phyloP scores from a whole-genome alignment of 2,113 vertebrate genomes.

The Chloropsis hardwickii region DNA sequence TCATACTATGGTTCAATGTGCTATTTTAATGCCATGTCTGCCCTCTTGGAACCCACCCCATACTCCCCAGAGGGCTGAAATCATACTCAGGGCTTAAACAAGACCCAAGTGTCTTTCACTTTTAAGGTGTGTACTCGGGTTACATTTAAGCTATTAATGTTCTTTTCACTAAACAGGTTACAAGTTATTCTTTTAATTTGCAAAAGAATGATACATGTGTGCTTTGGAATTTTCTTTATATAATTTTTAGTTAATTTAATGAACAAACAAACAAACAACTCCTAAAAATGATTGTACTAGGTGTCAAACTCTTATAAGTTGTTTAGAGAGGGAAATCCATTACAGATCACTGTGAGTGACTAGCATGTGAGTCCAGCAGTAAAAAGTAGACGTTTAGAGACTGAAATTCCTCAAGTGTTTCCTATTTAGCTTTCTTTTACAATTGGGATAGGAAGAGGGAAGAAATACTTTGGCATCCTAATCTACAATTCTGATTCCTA shows the following conservation, averaged over 20 bases:
- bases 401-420: background rate
- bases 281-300: background rate
- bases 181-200: background rate
- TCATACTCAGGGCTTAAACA: background rate
- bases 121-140: background rate
- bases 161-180: background rate
- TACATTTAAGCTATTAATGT: background rate
- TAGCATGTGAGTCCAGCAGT: background rate
- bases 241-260: background rate
- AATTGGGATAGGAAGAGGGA: background rate
- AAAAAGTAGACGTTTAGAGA: background rate
- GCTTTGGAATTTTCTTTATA: background rate
- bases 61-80: background rate
- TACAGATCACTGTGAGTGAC: background rate
- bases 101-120: background rate
- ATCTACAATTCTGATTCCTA: background rate
- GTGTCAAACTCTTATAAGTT: background rate
- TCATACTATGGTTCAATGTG: accelerated
- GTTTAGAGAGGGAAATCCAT: background rate
- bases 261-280: background rate
- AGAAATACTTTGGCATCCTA: background rate
- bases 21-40: background rate
- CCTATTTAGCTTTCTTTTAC: background rate
- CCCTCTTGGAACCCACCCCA: accelerated
- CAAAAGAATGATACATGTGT: accelerated